These are phyloP conservation scores for Neodiprion pinetum DNA, from an alignment of 1,140 invertebrate genomes.

Conservation along the genomic window DNA sequence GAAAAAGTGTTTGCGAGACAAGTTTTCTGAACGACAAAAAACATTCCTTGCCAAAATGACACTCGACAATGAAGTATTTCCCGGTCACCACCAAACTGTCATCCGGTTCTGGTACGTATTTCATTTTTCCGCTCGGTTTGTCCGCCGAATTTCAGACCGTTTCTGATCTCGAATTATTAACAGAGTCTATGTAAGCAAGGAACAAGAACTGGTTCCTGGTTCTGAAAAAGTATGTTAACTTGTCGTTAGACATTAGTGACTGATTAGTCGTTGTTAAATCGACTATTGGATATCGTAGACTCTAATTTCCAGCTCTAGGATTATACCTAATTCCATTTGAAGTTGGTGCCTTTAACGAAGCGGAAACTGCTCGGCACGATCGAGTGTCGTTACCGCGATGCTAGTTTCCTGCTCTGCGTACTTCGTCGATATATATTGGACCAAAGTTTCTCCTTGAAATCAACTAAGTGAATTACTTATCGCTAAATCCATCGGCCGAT, in stretches of 20 bases:
- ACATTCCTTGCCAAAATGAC: neutral
- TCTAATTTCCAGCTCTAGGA: neutral
- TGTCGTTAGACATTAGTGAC: too few relatives aligned
- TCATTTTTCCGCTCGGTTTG: neutral
- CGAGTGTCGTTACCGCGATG: neutral
- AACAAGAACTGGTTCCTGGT: too few relatives aligned
- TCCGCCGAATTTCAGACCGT: too few relatives aligned
- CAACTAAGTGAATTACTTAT: slow-evolving; percentile 3
- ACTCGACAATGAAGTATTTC: neutral
- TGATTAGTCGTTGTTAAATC: neutral
- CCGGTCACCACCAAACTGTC: neutral
- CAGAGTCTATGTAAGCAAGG: too few relatives aligned
- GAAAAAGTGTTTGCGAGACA: too few relatives aligned
- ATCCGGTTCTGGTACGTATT: neutral
- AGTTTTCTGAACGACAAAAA: neutral
- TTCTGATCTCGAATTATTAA: too few relatives aligned
- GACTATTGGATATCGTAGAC: neutral
- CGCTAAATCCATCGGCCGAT: neutral
- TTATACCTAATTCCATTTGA: neutral
- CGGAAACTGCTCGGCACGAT: neutral
- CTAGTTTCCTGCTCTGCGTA: too few relatives aligned
- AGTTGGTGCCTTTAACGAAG: neutral
- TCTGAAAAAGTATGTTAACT: too few relatives aligned
- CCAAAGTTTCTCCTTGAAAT: neutral
- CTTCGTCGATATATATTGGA: neutral